These are phyloP conservation scores for Drosophila cyrtoloma DNA, from an alignment of 2,888 invertebrate species.

Conservation along the genomic window DNA sequence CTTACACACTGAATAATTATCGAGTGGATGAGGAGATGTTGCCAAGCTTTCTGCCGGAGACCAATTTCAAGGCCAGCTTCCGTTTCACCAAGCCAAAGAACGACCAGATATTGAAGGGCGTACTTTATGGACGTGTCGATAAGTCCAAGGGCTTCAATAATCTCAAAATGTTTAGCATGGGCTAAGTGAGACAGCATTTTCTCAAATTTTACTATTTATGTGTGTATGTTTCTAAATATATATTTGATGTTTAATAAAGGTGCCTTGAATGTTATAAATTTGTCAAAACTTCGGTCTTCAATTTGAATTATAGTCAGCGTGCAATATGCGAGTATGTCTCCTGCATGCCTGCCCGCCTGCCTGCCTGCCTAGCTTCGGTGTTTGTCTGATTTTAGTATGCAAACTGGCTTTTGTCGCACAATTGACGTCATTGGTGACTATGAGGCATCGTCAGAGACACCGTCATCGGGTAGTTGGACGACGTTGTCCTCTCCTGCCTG, in stretches of 20 bases:
- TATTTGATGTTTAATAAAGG: constrained; percentile 36
- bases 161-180: constrained; percentile 83
- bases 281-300: constrained; percentile 46
- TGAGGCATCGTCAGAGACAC: constrained; percentile 43
- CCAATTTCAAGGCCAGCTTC: constrained; percentile 62
- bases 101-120: constrained; percentile 63
- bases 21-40: constrained; percentile 81
- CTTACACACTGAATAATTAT: constrained; percentile 72
- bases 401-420: constrained; percentile 75
- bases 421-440: constrained; percentile 69
- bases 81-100: constrained; percentile 46
- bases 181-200: constrained; percentile 39
- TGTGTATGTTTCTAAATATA: background rate
- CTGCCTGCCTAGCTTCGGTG: constrained; percentile 12
- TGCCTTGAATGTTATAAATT: constrained; percentile 48
- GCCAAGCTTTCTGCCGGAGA: constrained; percentile 82
- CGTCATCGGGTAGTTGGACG: constrained; percentile 43
- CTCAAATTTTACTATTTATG: background rate
- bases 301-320: constrained; percentile 44
- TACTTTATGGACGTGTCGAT: constrained; percentile 74
- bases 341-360: constrained; percentile 9
- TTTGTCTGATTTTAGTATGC: constrained; percentile 76
- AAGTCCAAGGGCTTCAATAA: constrained; percentile 84
- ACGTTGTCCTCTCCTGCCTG: constrained; percentile 39
- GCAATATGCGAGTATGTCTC: constrained; percentile 25